Conservation (phyloP, 2,797 vertebrate species). For the Mycteria americana region DNA sequence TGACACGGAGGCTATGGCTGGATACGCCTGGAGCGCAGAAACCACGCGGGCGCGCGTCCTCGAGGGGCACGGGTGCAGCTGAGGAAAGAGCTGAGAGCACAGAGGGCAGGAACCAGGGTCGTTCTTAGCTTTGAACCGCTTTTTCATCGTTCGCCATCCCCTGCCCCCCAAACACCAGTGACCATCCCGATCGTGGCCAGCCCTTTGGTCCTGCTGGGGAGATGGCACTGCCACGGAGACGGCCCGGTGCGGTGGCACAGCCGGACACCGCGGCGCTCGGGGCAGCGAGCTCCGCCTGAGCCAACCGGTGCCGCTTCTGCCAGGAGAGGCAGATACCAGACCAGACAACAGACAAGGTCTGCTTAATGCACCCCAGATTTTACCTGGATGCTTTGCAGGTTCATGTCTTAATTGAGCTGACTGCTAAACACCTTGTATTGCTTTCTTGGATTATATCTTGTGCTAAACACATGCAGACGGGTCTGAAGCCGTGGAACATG, state of each 20-base stretch:
- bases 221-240: accelerated
- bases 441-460: neutral
- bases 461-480: neutral
- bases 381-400: neutral
- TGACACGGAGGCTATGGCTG: neutral
- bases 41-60: accelerated
- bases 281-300: neutral
- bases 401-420: neutral
- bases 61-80: neutral
- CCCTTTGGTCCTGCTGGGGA: neutral
- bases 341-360: neutral
- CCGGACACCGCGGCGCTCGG: accelerated
- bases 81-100: neutral
- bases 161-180: neutral
- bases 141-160: neutral
- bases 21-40: neutral
- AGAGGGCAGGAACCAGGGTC: neutral
- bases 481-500: accelerated
- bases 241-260: accelerated
- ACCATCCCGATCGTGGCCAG: neutral
- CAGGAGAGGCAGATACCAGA: neutral
- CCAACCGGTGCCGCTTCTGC: neutral
- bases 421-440: neutral
- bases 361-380: neutral
- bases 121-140: neutral